phyloP scores from a whole-genome alignment of 1,140 invertebrate species.

The Macrobrachium nipponense region DNA sequence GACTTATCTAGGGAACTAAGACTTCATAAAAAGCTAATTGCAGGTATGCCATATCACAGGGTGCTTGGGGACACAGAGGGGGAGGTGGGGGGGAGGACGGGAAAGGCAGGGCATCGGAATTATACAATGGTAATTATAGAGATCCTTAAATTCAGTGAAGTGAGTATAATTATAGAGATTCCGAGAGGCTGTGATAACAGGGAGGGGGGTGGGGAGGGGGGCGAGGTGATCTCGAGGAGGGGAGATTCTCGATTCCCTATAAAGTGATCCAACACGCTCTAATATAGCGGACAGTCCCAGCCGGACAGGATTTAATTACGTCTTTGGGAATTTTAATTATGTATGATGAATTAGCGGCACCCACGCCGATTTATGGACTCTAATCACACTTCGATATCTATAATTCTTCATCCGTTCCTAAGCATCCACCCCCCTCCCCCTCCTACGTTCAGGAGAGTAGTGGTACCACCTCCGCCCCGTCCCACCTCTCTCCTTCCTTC shows the following conservation, averaged over 20 bases:
- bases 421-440: neutral
- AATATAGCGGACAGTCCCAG: no score
- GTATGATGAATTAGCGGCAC: neutral
- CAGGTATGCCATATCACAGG: slow-evolving; percentile 50
- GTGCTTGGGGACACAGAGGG: neutral
- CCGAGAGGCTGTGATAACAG: neutral
- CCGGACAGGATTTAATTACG: slow-evolving; percentile 17
- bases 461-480: neutral
- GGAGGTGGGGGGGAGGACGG: no score
- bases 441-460: neutral
- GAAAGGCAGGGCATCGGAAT: slow-evolving; percentile 9
- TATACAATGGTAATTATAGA: slow-evolving; percentile 58
- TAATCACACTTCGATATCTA: slow-evolving; percentile 16
- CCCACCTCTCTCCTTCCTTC: neutral
- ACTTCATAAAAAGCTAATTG: slow-evolving; percentile 50
- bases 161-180: neutral
- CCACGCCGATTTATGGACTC: neutral
- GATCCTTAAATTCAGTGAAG: slow-evolving; percentile 26
- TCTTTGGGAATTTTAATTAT: slow-evolving; percentile 19
- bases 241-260: neutral
- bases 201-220: neutral
- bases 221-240: neutral
- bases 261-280: no score
- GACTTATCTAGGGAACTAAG: slow-evolving; percentile 30
- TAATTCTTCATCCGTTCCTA: neutral